Conservation (phyloP, 2,113 vertebrate species). For the Phylloscopus trochiloides region DNA sequence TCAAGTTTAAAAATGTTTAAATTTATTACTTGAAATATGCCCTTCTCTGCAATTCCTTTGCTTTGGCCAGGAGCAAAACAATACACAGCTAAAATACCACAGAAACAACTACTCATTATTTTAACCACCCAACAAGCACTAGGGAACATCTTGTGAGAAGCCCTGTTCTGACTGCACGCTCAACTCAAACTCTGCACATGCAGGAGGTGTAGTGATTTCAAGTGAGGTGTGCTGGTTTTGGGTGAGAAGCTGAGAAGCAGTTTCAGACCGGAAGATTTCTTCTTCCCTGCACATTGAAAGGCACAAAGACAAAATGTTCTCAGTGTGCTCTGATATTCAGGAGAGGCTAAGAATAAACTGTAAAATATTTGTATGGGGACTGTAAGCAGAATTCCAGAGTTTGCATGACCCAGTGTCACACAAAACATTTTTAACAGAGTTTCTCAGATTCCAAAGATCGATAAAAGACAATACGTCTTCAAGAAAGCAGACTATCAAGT, state of each 20-base stretch:
- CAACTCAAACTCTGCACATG: neutral
- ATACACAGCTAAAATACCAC: neutral
- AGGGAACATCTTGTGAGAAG: neutral
- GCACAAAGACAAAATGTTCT: neutral
- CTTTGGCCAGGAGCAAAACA: neutral
- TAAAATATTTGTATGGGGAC: neutral
- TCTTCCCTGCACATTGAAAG: neutral
- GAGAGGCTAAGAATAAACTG: neutral
- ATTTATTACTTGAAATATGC: neutral
- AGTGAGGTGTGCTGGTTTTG: neutral
- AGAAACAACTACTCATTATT: neutral
- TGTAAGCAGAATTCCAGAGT: neutral
- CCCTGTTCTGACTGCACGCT: neutral
- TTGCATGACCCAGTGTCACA: neutral
- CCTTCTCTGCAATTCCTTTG: neutral
- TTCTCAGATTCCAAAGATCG: neutral
- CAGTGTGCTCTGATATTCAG: neutral
- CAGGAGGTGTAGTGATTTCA: neutral
- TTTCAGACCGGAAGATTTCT: neutral
- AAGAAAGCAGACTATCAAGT: neutral
- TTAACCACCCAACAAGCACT: neutral
- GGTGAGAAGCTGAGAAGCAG: neutral
- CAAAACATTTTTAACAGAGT: neutral
- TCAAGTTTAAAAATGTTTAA: neutral
- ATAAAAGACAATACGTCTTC: neutral